Evolutionary conservation across 1,140 invertebrate genomes (phyloP), one percentile per base, ranked within the genome.

Genomic region (Hyphantria cunea): DNA sequence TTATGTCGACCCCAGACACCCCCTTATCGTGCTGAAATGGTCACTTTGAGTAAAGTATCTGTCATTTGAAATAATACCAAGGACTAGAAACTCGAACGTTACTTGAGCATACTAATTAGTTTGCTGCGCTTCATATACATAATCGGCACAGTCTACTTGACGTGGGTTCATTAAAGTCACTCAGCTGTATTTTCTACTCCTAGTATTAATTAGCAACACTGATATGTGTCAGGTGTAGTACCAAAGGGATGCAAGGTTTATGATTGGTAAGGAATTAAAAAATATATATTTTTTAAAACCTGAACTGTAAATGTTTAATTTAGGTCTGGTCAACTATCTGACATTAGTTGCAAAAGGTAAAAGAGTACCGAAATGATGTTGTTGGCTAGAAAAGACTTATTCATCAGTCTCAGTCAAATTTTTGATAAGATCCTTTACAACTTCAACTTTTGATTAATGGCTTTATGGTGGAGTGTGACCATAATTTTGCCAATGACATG

Each of bases 41-140:
- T 78, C 78, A 77, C 67, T 81, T 78, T 69, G 60, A 72, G 59
- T 73, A 69, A 72, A 75, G 69, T 66, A 81, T 76, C 76, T 81
- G 76, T 74, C 76, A 75, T 63, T 63, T 66, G 68, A 70, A 70
- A 71, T 78, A 75, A 78, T 76, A 72, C 58, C 58, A 64, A 66
- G 48, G 68, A 65, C 69, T 59, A 39, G 44, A 48, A 34, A 56
- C 44, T 58, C 49, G 37, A 37, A 47, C 44, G 62, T 42, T 15
- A 37, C 53, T 13, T 49, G 55, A 48, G 45, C 42, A 49, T 52
- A 47, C 63, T 66, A 70, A 66, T 70, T 66, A 44, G 51, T 54
- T 9, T 25, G 17, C 39, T 53, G 61, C 15, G 33, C 17, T 50
- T 48, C 44, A 37, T 37, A 42, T 52, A 44, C 39, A 44, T 54